These are phyloP conservation scores for Ceyx cyanopectus DNA, from an alignment of 2,113 vertebrate species.

Conservation along the genomic window DNA sequence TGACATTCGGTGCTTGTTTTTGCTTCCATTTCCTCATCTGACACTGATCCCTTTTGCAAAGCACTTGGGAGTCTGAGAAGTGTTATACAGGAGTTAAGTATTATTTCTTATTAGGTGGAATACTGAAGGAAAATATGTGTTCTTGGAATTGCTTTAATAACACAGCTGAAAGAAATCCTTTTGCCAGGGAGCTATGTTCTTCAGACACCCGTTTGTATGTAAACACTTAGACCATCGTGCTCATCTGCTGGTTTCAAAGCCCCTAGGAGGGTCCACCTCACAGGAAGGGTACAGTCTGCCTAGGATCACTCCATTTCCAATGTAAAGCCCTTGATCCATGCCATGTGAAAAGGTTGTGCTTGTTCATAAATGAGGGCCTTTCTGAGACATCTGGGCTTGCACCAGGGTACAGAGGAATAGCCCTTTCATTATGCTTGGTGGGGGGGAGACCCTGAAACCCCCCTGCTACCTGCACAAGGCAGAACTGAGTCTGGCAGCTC, in stretches of 20 bases:
- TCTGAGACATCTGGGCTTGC: background rate
- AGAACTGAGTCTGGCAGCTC: background rate
- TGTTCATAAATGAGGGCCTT: background rate
- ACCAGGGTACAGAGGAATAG: background rate
- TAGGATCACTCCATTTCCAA: background rate
- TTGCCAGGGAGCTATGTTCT: background rate
- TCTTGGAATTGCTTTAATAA: background rate
- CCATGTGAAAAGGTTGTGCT: background rate
- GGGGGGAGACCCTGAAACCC: background rate
- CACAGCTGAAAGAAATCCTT: background rate
- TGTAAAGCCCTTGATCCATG: background rate
- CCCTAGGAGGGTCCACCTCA: background rate
- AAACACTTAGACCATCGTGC: rapidly evolving
- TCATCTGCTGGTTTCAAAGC: background rate
- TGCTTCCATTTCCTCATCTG: background rate
- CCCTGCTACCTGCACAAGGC: background rate
- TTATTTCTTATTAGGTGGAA: background rate
- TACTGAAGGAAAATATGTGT: background rate
- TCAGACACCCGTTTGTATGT: rapidly evolving
- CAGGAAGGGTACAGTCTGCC: background rate
- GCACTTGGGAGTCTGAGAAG: background rate
- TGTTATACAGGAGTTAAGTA: background rate
- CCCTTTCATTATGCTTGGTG: rapidly evolving
- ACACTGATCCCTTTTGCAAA: background rate
- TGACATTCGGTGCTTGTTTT: background rate